Base-by-base conservation (phyloP, 2,888 invertebrate genomes). In the Germaria angustata region DNA sequence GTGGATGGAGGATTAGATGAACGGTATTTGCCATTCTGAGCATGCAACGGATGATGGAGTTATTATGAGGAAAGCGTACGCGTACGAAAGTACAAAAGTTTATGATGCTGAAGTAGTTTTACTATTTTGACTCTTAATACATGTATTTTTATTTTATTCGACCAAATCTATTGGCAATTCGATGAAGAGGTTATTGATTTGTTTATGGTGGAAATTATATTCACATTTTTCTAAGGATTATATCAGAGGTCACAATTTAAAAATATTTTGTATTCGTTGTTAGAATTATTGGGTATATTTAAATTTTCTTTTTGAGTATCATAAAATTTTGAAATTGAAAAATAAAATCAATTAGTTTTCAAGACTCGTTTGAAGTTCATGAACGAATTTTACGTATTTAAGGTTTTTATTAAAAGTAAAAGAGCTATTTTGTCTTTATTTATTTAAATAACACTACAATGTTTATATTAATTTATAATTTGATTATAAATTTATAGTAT, bases 21-120 rank as follows among this genome's bases (percentile, higher is more conserved):
- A 57, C 22, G 51, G 34, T 79, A 41, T 44, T 49, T 66, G 51
- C n/a, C n/a, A n/a, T n/a, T 32, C 7, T 39, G 20, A n/a, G 22
- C 34, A 20, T 6, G 39, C 22, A 39, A 34, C 72, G 34, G 49
- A 34, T 63, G 79, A 79, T 79, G 34, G 65, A 72, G 78, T 72
- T 49, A 72, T 79, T 72, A 79, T 41, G 34, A 57, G 49, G 22
- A 65, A 46, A 44, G 2, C 15, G 20, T 17, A 24, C 3, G 59
- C 11, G 20, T 24, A 17, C 5, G 32, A 32, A 11, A 51, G 63
- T 11, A 20, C 32, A 51, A 28, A 17, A 20, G 9, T 41, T 39
- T 41, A 32, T 15, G 36, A 6, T 49, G 34, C 28, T 28, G 17
- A 49, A 49, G 24, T 20, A 28, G 11, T 32, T 57, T 68, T 66